Conservation (phyloP, 2,797 vertebrate genomes). For the Tolypeutes matacus region DNA sequence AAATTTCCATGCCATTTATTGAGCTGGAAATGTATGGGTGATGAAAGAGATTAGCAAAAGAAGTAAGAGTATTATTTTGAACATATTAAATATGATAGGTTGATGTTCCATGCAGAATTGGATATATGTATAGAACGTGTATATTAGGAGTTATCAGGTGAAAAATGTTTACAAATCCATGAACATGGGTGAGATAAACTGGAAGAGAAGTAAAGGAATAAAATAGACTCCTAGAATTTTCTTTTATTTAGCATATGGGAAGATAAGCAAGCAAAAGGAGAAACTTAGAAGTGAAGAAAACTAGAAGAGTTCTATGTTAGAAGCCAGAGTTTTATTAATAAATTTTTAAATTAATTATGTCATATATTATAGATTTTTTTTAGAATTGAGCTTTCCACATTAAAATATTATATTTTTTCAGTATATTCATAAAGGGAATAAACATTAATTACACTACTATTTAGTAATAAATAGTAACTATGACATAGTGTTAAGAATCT, state of each 20-base stretch:
- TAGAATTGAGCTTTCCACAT: slow-evolving; percentile 37
- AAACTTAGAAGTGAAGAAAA: slow-evolving; percentile 27
- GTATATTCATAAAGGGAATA: slow-evolving; percentile 43
- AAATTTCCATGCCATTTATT: neutral
- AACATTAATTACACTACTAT: neutral
- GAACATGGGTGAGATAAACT: neutral
- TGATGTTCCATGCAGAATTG: neutral
- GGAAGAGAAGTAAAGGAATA: neutral
- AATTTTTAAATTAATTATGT: slow-evolving; percentile 30
- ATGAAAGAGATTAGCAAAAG: neutral
- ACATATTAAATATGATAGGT: neutral
- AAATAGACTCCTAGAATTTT: neutral
- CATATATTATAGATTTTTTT: neutral
- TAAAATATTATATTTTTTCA: slow-evolving; percentile 47
- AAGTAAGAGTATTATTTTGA: neutral
- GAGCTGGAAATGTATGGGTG: neutral
- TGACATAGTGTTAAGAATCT: slow-evolving; percentile 63
- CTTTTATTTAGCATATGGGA: slow-evolving; percentile 12
- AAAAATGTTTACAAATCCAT: neutral
- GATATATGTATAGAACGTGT: neutral
- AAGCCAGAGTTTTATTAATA: neutral
- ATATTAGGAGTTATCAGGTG: neutral
- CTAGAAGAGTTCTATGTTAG: neutral
- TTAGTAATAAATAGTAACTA: slow-evolving; percentile 46
- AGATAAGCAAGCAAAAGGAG: neutral